Conservation (phyloP, 2,888 invertebrate genomes). For the Camptogramma bilineatum region DNA sequence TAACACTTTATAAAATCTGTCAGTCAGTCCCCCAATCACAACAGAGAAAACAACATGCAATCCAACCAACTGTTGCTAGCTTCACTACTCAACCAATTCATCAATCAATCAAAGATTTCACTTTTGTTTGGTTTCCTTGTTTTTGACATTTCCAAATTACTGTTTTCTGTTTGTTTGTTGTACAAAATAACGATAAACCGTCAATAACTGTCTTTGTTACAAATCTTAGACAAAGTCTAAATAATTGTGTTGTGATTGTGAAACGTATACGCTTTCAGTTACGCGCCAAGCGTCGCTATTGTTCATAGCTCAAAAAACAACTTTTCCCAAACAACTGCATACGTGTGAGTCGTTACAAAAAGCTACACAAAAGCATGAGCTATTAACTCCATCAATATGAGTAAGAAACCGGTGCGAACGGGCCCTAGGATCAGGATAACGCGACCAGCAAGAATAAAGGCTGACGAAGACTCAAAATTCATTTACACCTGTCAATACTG, state of each 20-base stretch:
- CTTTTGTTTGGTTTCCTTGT: neutral
- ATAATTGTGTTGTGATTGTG: neutral
- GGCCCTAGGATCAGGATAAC: slow-evolving; percentile 77
- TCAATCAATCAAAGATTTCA: neutral
- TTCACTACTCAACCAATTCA: neutral
- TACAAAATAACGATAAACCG: slow-evolving; percentile 2
- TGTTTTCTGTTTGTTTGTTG: slow-evolving; percentile 6
- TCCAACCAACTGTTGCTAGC: neutral
- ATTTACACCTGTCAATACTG: slow-evolving; percentile 78
- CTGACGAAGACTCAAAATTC: slow-evolving; percentile 68
- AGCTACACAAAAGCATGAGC: slow-evolving; percentile 34
- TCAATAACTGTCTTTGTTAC: neutral
- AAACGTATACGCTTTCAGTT: neutral
- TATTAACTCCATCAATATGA: slow-evolving; percentile 61
- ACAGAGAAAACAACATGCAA: neutral
- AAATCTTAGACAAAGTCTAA: neutral
- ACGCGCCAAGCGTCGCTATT: slow-evolving; percentile 2
- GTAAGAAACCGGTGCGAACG: slow-evolving; percentile 70
- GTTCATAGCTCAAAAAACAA: neutral
- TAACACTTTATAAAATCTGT: neutral
- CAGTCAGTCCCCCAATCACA: neutral
- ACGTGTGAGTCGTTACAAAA: slow-evolving; percentile 52
- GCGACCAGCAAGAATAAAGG: slow-evolving; percentile 61
- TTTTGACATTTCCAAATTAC: slow-evolving; percentile 13
- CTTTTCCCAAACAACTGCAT: slow-evolving; percentile 44